Conservation (phyloP, 2,888 invertebrate species). For the Pogonocherus hispidulus region DNA sequence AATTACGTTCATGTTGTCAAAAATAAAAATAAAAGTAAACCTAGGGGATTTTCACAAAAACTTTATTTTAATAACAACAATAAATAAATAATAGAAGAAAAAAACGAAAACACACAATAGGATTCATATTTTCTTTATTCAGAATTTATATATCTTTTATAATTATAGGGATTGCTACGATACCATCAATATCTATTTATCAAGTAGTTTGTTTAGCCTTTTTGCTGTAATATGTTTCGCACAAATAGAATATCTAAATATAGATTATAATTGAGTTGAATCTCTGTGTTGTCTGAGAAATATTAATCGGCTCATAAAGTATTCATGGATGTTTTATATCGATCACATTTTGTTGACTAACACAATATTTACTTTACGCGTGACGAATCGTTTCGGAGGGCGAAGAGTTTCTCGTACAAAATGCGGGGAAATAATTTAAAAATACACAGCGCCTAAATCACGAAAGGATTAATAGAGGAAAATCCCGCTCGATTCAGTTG, state of each 20-base stretch:
- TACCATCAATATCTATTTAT: too few species aligned
- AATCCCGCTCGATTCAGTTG: neutral
- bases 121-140: too few species aligned
- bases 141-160: too few species aligned
- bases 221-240: too few species aligned
- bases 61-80: too few species aligned
- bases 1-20: too few species aligned
- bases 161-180: too few species aligned
- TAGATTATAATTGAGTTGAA: constrained; percentile 10
- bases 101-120: too few species aligned
- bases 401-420: constrained; percentile 6
- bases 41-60: too few species aligned
- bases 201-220: too few species aligned
- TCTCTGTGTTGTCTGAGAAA: constrained; percentile 3
- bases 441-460: neutral
- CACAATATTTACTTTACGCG: constrained; percentile 22
- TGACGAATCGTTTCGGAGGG: neutral
- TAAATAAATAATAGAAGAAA: too few species aligned
- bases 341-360: constrained; percentile 22
- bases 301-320: constrained; percentile 24
- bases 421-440: neutral
- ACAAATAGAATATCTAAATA: neutral
- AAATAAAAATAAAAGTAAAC: too few species aligned
- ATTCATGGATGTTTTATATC: constrained; percentile 28
- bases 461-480: constrained; percentile 6